Conservation (phyloP, 2,888 invertebrate species). For the Campopleginae sp. region DNA sequence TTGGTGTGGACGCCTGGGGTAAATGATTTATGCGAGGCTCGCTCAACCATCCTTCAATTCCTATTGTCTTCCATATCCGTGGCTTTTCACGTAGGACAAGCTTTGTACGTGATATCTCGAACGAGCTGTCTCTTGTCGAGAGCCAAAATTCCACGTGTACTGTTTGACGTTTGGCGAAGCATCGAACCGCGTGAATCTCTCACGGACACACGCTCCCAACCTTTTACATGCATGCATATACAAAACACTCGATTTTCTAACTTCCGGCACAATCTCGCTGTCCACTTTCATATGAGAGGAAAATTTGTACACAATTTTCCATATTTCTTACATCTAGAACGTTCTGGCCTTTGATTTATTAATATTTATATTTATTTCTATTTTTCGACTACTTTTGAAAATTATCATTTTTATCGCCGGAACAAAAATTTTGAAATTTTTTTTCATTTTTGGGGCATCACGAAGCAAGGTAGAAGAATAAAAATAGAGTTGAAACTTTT, state of each 20-base stretch:
- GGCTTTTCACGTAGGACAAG: constrained; percentile 21
- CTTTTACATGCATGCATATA: background rate
- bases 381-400: no score
- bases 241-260: background rate
- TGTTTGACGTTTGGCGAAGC: constrained; percentile 48
- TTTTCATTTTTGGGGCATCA: background rate
- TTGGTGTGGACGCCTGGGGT: background rate
- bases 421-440: background rate
- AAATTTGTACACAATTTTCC: background rate
- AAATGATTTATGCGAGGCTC: constrained; percentile 35
- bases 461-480: background rate
- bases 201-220: constrained; percentile 4
- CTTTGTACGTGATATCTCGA: constrained; percentile 29
- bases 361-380: no score
- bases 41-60: constrained; percentile 29
- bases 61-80: constrained; percentile 52
- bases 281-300: background rate
- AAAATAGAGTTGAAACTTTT: background rate
- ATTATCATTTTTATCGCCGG: no score
- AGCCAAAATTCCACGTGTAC: constrained; percentile 50
- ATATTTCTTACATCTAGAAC: background rate
- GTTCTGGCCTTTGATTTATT: no score
- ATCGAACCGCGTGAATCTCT: constrained; percentile 49
- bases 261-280: background rate
- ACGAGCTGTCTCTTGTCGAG: constrained; percentile 23